Evolutionary conservation across 2,113 vertebrate genomes (phyloP).

Genomic region (Neogale vison): DNA sequence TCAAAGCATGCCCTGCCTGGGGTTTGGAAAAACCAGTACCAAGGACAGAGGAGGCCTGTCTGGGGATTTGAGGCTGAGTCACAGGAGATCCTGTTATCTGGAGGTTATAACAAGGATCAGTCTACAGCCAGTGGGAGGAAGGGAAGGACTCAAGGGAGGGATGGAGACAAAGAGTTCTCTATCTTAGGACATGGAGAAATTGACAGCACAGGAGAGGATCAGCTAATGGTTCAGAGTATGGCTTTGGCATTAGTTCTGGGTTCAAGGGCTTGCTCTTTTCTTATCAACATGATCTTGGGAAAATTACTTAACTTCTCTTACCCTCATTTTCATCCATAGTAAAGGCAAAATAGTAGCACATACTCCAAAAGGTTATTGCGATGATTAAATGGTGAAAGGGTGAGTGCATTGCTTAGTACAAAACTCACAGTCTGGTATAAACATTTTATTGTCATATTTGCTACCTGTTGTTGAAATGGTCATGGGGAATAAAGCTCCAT

Average conservation of each 20-base stretch:
- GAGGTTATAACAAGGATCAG: not conserved
- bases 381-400: not conserved
- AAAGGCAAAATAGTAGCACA: not conserved
- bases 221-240: not conserved
- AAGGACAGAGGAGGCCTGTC: conserved; percentile 85
- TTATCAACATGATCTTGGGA: not conserved
- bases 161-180: conserved; percentile 2
- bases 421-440: not conserved
- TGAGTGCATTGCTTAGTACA: not conserved
- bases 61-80: conserved; percentile 55
- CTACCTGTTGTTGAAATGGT: not conserved
- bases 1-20: conserved; percentile 29
- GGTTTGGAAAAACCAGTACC: conserved; percentile 77
- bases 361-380: not conserved
- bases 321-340: not conserved
- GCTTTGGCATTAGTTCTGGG: not conserved
- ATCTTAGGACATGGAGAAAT: not conserved
- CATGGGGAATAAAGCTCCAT: not conserved
- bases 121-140: not conserved
- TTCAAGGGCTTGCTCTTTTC: not conserved
- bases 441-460: not conserved
- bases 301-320: not conserved
- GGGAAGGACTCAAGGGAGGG: not conserved
- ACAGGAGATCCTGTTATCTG: conserved; percentile 46
- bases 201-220: not conserved